Percentiles rank a stretch among this genome's conserved stretches.
Conservation (phyloP, 2,888 invertebrate species). For the Gymnosoma rotundatum region DNA sequence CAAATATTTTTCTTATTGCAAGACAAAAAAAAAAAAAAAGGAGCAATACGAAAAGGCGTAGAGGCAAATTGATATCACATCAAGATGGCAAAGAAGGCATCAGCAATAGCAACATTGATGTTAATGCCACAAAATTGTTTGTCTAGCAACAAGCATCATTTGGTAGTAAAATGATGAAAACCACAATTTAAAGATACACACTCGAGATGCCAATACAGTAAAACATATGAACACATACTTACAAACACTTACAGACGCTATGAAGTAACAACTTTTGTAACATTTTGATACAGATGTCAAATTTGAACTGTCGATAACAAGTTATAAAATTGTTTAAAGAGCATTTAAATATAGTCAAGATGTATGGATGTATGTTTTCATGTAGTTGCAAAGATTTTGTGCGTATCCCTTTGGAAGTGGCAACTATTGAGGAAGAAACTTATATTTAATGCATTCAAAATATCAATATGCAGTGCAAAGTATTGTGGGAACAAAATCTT, state of each 20-base stretch:
- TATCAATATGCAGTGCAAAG: slow-evolving; percentile 50
- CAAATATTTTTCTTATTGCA: slow-evolving; percentile 51
- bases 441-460: slow-evolving; percentile 49
- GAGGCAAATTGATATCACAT: not conserved
- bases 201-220: slow-evolving; percentile 25
- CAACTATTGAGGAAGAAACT: slow-evolving; percentile 10
- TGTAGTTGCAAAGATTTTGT: slow-evolving; percentile 21
- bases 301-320: slow-evolving; percentile 68
- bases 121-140: slow-evolving; percentile 68
- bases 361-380: not conserved
- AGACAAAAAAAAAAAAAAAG: slow-evolving; percentile 3
- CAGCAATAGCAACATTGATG: slow-evolving; percentile 51
- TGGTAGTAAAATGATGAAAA: slow-evolving; percentile 72
- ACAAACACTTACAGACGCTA: slow-evolving; percentile 6
- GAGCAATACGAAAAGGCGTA: slow-evolving; percentile 9
- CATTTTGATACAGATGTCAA: slow-evolving; percentile 66
- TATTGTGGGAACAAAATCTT: slow-evolving; percentile 29
- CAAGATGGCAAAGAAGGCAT: slow-evolving; percentile 35
- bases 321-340: slow-evolving; percentile 60
- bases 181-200: slow-evolving; percentile 71
- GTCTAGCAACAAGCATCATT: slow-evolving; percentile 72
- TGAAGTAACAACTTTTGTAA: slow-evolving; percentile 40
- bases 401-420: slow-evolving; percentile 15
- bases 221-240: slow-evolving; percentile 16
- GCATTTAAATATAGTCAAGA: slow-evolving; percentile 15